Conservation (phyloP, 2,888 invertebrate species). For the Morpho deidamia region DNA sequence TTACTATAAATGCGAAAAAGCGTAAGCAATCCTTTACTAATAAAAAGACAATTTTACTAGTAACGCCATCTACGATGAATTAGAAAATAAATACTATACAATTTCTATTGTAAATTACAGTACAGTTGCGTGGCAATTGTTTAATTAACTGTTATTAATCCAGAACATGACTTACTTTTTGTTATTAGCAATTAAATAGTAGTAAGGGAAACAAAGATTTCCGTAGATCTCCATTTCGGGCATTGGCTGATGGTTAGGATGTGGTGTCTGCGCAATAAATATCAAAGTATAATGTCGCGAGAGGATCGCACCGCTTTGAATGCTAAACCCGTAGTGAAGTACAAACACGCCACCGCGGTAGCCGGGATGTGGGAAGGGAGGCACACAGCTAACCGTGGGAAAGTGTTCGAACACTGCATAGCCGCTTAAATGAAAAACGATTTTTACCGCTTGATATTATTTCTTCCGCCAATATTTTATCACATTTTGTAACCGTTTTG, state of each 20-base stretch:
- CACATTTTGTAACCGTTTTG: neutral
- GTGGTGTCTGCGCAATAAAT: conserved; percentile 68
- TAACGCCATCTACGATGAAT: no score
- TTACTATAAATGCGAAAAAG: no score
- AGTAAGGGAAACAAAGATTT: no score
- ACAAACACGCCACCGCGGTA: conserved; percentile 48
- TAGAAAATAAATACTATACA: no score
- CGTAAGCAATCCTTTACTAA: no score
- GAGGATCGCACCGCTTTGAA: conserved; percentile 68
- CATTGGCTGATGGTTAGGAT: conserved; percentile 34
- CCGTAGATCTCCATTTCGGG: conserved; percentile 6
- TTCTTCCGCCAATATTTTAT: conserved; percentile 10
- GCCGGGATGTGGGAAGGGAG: conserved; percentile 37
- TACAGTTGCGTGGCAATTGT: no score
- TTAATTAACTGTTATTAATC: no score
- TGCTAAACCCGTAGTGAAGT: conserved; percentile 71
- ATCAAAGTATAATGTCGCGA: conserved; percentile 69
- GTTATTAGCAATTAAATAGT: no score
- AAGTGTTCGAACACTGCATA: conserved; percentile 40
- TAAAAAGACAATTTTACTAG: no score
- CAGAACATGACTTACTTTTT: no score
- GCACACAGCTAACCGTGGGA: conserved; percentile 67
- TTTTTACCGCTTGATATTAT: conserved; percentile 8
- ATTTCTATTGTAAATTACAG: no score
- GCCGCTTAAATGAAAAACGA: conserved; percentile 17